Conservation (phyloP, 2,113 vertebrate genomes). For the Carlito syrichta region DNA sequence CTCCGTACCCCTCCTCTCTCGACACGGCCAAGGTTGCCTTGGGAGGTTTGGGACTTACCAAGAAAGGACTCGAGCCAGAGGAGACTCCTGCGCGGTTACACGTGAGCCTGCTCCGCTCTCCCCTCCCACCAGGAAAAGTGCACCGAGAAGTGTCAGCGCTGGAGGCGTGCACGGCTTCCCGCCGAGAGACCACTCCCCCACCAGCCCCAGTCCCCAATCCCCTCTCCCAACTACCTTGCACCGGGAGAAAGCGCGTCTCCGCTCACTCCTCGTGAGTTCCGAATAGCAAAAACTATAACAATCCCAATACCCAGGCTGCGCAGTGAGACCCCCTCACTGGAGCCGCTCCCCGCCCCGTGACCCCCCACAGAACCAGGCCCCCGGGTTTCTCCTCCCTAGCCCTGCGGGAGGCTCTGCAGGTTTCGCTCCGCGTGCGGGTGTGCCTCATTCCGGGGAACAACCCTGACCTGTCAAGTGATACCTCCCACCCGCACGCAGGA, state of each 20-base stretch:
- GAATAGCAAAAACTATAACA: not conserved
- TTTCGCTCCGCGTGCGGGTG: not conserved
- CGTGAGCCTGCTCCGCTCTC: conserved; percentile 62
- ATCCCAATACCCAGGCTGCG: not conserved
- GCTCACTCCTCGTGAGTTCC: not conserved
- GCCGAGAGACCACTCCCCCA: conserved; percentile 34
- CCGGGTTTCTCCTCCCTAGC: not conserved
- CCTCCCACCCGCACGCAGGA: conserved; percentile 20
- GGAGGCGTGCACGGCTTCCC: conserved; percentile 34
- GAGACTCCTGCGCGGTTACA: conserved; percentile 64
- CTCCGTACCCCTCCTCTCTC: not conserved
- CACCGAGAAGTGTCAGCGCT: conserved; percentile 1
- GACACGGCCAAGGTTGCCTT: not conserved
- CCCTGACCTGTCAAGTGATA: conserved; percentile 43
- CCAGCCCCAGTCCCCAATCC: not conserved
- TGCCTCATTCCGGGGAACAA: not conserved
- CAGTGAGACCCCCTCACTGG: not conserved
- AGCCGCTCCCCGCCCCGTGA: no score
- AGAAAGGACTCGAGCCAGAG: conserved; percentile 56
- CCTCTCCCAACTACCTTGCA: not conserved
- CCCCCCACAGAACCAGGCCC: not conserved
- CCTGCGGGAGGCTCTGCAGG: not conserved
- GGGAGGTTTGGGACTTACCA: conserved; percentile 68
- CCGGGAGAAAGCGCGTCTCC: not conserved
- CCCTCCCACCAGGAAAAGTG: conserved; percentile 66